Conservation (phyloP, 2,888 invertebrate species). For the Eumacrocentrus americanus region DNA sequence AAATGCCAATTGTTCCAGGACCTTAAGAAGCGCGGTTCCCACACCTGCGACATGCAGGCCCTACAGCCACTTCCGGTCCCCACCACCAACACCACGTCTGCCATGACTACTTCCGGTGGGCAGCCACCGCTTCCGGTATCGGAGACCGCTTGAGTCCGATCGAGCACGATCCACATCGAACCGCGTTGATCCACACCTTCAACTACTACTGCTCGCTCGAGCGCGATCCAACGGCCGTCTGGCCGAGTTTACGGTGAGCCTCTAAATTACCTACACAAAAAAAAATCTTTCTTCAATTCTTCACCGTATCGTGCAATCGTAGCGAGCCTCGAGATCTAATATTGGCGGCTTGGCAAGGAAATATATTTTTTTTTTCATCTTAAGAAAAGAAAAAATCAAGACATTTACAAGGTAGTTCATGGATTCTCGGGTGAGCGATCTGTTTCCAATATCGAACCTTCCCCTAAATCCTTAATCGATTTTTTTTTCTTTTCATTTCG, state of each 20-base stretch:
- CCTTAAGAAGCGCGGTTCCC: slow-evolving; percentile 61
- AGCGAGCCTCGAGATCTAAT: slow-evolving; percentile 9
- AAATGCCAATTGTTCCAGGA: slow-evolving; percentile 61
- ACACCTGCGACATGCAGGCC: slow-evolving; percentile 61
- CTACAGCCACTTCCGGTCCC: slow-evolving; percentile 60
- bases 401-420: not conserved
- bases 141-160: slow-evolving; percentile 59
- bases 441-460: slow-evolving; percentile 11
- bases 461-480: too few relatives aligned
- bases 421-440: slow-evolving; percentile 18
- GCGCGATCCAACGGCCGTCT: slow-evolving; percentile 42
- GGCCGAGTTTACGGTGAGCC: slow-evolving; percentile 57
- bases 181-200: slow-evolving; percentile 38
- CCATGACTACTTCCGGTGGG: slow-evolving; percentile 58
- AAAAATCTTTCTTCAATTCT: slow-evolving; percentile 19
- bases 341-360: too few relatives aligned
- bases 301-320: not conserved
- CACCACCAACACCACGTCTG: slow-evolving; percentile 50
- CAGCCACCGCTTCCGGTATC: slow-evolving; percentile 52
- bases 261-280: slow-evolving; percentile 15
- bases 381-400: not conserved
- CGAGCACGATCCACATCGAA: slow-evolving; percentile 41
- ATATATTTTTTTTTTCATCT: not conserved
- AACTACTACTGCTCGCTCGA: slow-evolving; percentile 33
- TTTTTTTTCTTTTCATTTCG: too few relatives aligned